These are phyloP conservation scores for Malthinus seriepunctatus DNA, from an alignment of 2,888 invertebrate genomes.

Conservation along the genomic window DNA sequence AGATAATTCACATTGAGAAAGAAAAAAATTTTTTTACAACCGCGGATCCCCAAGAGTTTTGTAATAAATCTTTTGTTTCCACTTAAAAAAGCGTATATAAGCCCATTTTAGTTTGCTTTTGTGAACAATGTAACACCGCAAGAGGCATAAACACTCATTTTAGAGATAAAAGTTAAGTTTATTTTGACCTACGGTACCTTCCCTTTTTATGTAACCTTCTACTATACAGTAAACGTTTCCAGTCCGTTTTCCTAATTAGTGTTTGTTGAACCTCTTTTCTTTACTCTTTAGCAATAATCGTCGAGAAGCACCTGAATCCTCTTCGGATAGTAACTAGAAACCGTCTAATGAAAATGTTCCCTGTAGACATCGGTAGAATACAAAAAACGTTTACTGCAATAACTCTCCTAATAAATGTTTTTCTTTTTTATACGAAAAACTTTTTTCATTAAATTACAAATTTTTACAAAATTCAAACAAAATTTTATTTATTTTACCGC, in stretches of 20 bases:
- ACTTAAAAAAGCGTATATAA: conserved; percentile 20
- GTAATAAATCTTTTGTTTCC: conserved; percentile 11
- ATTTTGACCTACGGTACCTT: conserved; percentile 28
- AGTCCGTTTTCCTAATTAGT: conserved; percentile 31
- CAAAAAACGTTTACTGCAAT: conserved; percentile 24
- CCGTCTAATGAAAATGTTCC: conserved; percentile 33
- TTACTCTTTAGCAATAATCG: conserved; percentile 18
- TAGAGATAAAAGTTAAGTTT: conserved; percentile 31
- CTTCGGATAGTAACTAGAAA: conserved; percentile 20
- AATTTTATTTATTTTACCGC: too few species aligned
- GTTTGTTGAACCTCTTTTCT: conserved; percentile 31
- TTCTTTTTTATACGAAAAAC: not conserved
- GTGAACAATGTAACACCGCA: conserved; percentile 27
- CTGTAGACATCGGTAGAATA: conserved; percentile 25
- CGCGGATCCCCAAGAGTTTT: conserved; percentile 9
- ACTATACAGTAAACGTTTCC: conserved; percentile 24
- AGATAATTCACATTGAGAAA: not conserved
- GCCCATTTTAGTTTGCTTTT: conserved; percentile 22
- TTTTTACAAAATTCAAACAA: too few species aligned
- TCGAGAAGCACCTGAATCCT: conserved; percentile 23
- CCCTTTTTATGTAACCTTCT: conserved; percentile 30
- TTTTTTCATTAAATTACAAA: not conserved
- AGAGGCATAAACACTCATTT: conserved; percentile 30
- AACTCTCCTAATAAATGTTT: conserved; percentile 17
- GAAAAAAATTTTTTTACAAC: conserved; percentile 15